A percentile compares a stretch with the other conserved stretches of the same genome.
Evolutionary conservation across 2,113 vertebrate genomes (phyloP).

Genomic region (Oreotrochilus melanogaster): DNA sequence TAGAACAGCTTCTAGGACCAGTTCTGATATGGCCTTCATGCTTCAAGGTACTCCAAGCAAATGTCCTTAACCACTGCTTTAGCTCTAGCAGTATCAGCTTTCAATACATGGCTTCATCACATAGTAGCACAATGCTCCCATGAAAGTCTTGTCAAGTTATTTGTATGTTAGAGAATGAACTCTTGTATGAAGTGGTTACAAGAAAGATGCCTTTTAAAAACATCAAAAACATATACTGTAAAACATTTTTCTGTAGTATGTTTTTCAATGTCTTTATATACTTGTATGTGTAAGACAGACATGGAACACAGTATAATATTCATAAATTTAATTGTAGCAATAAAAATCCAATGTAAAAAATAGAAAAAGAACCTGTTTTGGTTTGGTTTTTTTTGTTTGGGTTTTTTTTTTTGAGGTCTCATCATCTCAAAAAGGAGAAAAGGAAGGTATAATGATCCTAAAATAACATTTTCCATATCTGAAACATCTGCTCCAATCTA

Average conservation of each 20-base stretch:
- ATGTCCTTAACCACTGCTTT: background rate
- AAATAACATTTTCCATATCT: constrained; percentile 20
- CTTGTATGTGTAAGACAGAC: background rate
- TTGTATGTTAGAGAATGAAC: accelerated
- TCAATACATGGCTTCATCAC: background rate
- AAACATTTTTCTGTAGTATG: background rate
- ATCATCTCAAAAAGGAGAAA: background rate
- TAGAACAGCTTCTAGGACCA: background rate
- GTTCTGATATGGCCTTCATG: background rate
- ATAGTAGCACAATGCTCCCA: background rate
- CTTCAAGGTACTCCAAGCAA: background rate
- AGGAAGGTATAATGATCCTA: constrained; percentile 1
- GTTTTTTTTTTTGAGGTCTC: background rate
- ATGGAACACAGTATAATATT: background rate
- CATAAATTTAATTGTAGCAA: background rate
- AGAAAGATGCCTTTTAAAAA: background rate
- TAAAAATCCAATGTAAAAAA: background rate
- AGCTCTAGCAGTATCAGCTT: background rate
- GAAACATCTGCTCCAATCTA: constrained; percentile 38
- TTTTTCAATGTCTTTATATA: background rate
- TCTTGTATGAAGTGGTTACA: background rate
- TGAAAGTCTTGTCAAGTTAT: background rate
- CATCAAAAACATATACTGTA: background rate
- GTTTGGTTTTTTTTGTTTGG: too few relatives aligned
- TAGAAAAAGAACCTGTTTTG: background rate